Conservation (phyloP, 2,888 invertebrate species). For the Xestia rhomboidea region DNA sequence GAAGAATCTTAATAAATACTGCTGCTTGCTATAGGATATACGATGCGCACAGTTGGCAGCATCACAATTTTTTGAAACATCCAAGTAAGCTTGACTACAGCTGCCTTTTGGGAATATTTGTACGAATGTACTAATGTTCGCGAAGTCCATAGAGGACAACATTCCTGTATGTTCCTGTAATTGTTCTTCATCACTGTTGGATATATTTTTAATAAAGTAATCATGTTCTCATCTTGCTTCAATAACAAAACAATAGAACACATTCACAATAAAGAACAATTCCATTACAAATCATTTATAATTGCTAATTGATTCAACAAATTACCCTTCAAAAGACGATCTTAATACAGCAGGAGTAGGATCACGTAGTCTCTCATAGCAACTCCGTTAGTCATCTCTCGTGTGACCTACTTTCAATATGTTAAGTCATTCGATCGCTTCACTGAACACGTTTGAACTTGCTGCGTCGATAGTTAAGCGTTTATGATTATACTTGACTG, state of each 20-base stretch:
- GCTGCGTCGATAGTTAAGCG: conserved; percentile 51
- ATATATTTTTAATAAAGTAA: not conserved
- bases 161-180: not conserved
- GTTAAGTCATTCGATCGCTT: conserved; percentile 61
- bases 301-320: conserved; percentile 42
- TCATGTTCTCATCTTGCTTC: not conserved
- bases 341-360: conserved; percentile 7
- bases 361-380: conserved; percentile 54
- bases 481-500: conserved; percentile 42
- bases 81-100: not conserved
- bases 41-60: not conserved
- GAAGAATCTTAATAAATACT: not conserved
- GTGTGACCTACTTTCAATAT: conserved; percentile 75
- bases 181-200: not conserved
- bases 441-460: conserved; percentile 73
- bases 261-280: not conserved
- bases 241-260: not conserved
- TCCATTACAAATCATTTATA: not conserved
- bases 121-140: not conserved
- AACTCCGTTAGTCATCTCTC: conserved; percentile 72
- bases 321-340: conserved; percentile 43
- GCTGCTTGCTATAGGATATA: not conserved
- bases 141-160: not conserved
- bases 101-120: not conserved
- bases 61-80: not conserved